Base-by-base conservation (phyloP, 2,797 vertebrate species). In the Orientallactaga sibirica region DNA sequence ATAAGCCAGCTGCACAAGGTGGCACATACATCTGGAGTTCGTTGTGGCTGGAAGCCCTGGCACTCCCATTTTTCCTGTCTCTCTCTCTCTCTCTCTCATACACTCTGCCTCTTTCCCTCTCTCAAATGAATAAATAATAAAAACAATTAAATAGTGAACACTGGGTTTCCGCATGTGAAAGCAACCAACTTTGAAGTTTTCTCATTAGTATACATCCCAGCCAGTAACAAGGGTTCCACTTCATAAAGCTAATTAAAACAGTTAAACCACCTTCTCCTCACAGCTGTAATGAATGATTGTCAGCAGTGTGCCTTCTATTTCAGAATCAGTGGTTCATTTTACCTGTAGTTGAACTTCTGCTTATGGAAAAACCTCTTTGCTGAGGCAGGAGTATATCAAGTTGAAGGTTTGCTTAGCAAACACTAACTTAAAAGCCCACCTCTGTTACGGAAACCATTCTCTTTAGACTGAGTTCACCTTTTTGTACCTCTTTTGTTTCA, bases 351-450 rank as follows among this genome's bases (percentile, higher is more conserved):
- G 27, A 37, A 41, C 70, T 68, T 70, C 48, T 41, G 0, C 33
- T 8, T 43, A 12, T 0, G 41, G 15, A 2, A 41, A 66, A 41
- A 43, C 37, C 22, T 68, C 66, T 52, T 55, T 70, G 29, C n/a
- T 55, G 43, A 64, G 41, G 86, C 7, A 74, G 15, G 27, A 76
- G 2, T 16, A 5, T 79, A 27, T 80, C 14, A 75, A 75, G 2
- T 71, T 92, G 75, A 92, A 83, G n/a, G 2, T 77, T 62, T 67
- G 27, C 25, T 93, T 88, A 12, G 41, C 14, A 88, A 92, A 62
- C 20, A 58, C 27, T 24, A 37, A 29, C 79, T 78, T 75, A 82
- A 90, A 90, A 93, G 33, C 77, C 75, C 14, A 58, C 43, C 67
- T 81, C 37, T 43, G 48, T 48, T 48, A 48, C 7, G 3, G 61